Evolutionary conservation across 2,113 vertebrate genomes (phyloP).

Genomic region (Corvus moneduloides): DNA sequence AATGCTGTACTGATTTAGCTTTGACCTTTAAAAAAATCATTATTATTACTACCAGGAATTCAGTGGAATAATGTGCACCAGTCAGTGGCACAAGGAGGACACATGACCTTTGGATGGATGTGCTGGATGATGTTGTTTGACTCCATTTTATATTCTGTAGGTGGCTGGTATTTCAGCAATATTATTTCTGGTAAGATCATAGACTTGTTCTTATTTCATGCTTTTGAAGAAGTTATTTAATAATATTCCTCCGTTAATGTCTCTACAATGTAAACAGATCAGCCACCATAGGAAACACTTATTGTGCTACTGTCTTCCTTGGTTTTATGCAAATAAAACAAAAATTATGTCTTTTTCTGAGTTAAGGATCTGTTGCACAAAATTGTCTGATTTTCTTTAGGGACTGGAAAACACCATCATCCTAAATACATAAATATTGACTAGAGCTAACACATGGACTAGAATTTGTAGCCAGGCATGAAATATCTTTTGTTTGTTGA

Average conservation of each 20-base stretch:
- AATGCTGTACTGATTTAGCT: not conserved
- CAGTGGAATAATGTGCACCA: slow-evolving; percentile 75
- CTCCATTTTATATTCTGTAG: slow-evolving; percentile 66
- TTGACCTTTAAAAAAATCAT: slow-evolving; percentile 14
- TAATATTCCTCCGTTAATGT: not conserved
- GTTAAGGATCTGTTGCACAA: not conserved
- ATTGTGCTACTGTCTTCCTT: not conserved
- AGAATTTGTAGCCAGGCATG: not conserved
- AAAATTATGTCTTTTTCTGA: not conserved
- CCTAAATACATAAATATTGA: not conserved
- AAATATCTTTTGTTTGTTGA: not conserved
- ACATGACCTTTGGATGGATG: slow-evolving; percentile 69
- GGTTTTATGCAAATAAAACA: not conserved
- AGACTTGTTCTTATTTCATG: not conserved
- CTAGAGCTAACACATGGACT: not conserved
- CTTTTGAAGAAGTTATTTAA: not conserved
- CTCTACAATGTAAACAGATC: not conserved
- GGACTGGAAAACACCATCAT: not conserved
- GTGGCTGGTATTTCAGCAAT: slow-evolving; percentile 78
- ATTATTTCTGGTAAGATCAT: slow-evolving; percentile 71
- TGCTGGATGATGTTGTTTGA: slow-evolving; percentile 78
- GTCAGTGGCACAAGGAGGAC: slow-evolving; percentile 9
- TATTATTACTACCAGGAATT: slow-evolving; percentile 61
- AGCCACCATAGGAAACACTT: not conserved
- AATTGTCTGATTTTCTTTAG: not conserved